Evolutionary conservation across 2,113 vertebrate genomes (phyloP), one percentile per base, ranked within the genome.

Genomic region (Ictalurus punctatus): DNA sequence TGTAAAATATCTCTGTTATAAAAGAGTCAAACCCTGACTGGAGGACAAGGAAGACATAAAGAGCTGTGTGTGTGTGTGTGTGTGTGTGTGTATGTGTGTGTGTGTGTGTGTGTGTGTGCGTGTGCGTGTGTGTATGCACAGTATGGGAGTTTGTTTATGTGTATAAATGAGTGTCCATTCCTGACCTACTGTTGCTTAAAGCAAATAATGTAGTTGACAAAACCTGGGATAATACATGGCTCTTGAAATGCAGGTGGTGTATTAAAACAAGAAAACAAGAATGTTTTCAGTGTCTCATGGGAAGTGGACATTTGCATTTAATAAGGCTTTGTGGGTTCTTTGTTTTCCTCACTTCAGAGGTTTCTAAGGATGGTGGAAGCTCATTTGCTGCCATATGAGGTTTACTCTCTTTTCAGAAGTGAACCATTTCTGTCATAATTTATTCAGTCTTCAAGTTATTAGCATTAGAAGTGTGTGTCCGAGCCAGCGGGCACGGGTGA

Each of bases 381-480:
- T 85, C 86, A 88, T 88, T 88, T 76, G 34, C 86, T 87, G 52
- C 40, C 58, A 30, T 80, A 21, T 76, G 44, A 65, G 44, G n/a
- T 81, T 81, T 67, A 69, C 78, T 30, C 44, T 54, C 40, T 54
- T 67, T 56, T 81, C 25, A 67, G 27, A 80, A 69, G 9, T 54
- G 54, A 80, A 81, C 27, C 40, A 14, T 87, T 80, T 56, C 65
- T 30, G 61, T 67, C 25, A 37, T 87, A 54, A 69, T 69, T 56
- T 81, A 87, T 87, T 87, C 44, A 40, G 58, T 21, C 40, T 54
- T 25, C 2, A 19, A 56, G 78, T 82, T 67, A 81, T 81, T 87
- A 87, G 61, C 63, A 69, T 87, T 87, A 69, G 86, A 82, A 4
- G 54, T 81, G 86, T 71, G 63, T 87, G 74, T 80, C 76, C 17